phyloP scores from a whole-genome alignment of 2,888 invertebrate genomes.

The Epinotia nisella region DNA sequence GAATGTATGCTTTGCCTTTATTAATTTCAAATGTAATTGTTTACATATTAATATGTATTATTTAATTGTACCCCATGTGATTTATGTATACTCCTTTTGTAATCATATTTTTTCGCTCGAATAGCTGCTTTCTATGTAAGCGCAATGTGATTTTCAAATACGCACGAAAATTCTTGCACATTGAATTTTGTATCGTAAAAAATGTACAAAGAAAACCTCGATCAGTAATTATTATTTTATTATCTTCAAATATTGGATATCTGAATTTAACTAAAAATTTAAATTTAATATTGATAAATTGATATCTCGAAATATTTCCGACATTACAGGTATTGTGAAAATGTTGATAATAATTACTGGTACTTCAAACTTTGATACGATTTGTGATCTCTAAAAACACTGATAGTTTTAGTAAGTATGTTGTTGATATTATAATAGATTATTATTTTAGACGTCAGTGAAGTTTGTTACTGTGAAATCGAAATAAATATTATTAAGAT shows the following conservation, averaged over 20 bases:
- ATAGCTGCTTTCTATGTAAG: slow-evolving; percentile 35
- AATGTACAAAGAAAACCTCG: slow-evolving; percentile 16
- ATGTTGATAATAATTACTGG: slow-evolving; percentile 57
- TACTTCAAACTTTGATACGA: slow-evolving; percentile 58
- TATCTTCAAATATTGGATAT: background rate
- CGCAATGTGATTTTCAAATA: slow-evolving; percentile 39
- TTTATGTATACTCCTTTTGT: background rate
- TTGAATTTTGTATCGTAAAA: slow-evolving; percentile 21
- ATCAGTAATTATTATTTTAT: slow-evolving; percentile 36
- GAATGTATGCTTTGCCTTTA: background rate
- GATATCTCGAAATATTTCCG: slow-evolving; percentile 11
- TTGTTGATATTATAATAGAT: slow-evolving; percentile 58
- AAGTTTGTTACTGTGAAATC: slow-evolving; percentile 45
- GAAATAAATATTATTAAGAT: slow-evolving; percentile 47
- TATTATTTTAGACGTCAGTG: slow-evolving; percentile 46
- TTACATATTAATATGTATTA: background rate
- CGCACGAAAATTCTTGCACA: slow-evolving; percentile 25
- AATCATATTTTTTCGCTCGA: slow-evolving; percentile 30
- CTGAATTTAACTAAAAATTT: background rate
- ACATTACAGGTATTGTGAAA: slow-evolving; percentile 50
- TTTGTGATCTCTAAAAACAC: slow-evolving; percentile 71
- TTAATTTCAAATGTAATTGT: background rate
- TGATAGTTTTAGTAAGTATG: slow-evolving; percentile 52
- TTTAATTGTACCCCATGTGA: background rate
- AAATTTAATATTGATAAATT: background rate